Evolutionary conservation across 2,797 vertebrate genomes (phyloP).

Genomic region (Gephyroberyx darwinii): DNA sequence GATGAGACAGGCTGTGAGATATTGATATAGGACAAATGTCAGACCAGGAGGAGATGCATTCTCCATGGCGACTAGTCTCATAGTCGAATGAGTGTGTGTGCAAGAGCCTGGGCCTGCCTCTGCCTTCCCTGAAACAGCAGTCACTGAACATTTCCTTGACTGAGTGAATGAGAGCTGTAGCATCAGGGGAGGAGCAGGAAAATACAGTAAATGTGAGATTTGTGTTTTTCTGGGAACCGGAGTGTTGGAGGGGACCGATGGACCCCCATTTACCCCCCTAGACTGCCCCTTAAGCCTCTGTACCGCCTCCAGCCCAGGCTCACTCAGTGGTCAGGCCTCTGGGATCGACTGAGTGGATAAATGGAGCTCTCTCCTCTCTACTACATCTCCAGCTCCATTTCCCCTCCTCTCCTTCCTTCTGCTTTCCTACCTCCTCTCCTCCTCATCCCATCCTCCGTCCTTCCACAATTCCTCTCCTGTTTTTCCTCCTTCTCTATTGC

Average conservation of each 20-base stretch:
- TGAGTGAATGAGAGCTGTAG: slow-evolving; percentile 34
- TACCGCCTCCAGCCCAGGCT: slow-evolving; percentile 28
- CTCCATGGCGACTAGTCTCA: slow-evolving; percentile 32
- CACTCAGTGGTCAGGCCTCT: slow-evolving; percentile 41
- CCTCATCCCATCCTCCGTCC: no score
- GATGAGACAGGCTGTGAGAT: background rate
- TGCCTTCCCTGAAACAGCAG: slow-evolving; percentile 58
- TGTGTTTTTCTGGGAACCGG: slow-evolving; percentile 65
- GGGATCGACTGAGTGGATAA: slow-evolving; percentile 49
- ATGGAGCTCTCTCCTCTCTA: slow-evolving; percentile 47
- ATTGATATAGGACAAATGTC: background rate
- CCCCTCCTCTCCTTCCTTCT: slow-evolving; percentile 8
- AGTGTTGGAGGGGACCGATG: slow-evolving; percentile 39
- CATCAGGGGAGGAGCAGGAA: slow-evolving; percentile 35
- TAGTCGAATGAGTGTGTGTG: slow-evolving; percentile 7
- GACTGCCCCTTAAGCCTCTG: slow-evolving; percentile 34
- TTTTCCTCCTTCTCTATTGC: slow-evolving; percentile 27
- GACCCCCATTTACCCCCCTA: slow-evolving; percentile 42
- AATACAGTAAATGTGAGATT: slow-evolving; percentile 56
- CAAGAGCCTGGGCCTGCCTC: slow-evolving; percentile 30
- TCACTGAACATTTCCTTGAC: slow-evolving; percentile 67
- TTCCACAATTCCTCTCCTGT: background rate
- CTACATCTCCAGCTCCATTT: slow-evolving; percentile 28
- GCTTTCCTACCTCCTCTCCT: background rate
- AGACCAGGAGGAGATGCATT: slow-evolving; percentile 32